These are phyloP conservation scores for Ailuropoda melanoleuca DNA, from an alignment of 2,113 vertebrate genomes.

Conservation along the genomic window DNA sequence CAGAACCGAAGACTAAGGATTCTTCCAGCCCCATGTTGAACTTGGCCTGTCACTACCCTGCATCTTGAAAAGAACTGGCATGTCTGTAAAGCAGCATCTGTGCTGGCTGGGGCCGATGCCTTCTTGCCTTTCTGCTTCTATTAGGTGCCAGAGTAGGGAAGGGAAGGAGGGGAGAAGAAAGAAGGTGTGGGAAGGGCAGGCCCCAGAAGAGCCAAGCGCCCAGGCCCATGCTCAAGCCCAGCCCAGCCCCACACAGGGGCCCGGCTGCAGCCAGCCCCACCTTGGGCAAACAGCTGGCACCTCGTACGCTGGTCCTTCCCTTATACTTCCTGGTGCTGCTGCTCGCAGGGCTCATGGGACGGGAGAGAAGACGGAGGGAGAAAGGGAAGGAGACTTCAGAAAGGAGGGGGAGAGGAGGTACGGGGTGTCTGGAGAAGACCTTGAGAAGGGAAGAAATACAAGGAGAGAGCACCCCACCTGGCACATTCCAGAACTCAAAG, in stretches of 20 bases:
- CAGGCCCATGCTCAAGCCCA: neutral
- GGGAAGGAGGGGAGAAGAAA: neutral
- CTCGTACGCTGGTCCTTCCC: neutral
- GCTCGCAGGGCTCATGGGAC: neutral
- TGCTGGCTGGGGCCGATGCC: neutral
- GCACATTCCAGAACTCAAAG: neutral
- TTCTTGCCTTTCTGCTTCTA: neutral
- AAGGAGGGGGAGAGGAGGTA: neutral
- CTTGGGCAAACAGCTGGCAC: conserved; percentile 64
- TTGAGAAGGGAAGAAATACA: neutral
- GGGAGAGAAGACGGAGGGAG: neutral
- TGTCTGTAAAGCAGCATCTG: neutral
- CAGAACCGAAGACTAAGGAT: neutral
- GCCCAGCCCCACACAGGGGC: neutral
- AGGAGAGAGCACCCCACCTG: neutral
- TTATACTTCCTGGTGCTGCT: conserved; percentile 63
- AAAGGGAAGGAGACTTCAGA: neutral
- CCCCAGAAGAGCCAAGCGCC: neutral
- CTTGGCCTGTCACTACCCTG: neutral
- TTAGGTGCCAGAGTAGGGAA: neutral
- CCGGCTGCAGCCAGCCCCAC: neutral
- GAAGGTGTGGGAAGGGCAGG: neutral
- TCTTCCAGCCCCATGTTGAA: neutral
- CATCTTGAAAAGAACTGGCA: neutral
- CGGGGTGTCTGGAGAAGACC: neutral